These are phyloP conservation scores for Zingel zingel DNA, from an alignment of 2,113 vertebrate species.

Conservation along the genomic window DNA sequence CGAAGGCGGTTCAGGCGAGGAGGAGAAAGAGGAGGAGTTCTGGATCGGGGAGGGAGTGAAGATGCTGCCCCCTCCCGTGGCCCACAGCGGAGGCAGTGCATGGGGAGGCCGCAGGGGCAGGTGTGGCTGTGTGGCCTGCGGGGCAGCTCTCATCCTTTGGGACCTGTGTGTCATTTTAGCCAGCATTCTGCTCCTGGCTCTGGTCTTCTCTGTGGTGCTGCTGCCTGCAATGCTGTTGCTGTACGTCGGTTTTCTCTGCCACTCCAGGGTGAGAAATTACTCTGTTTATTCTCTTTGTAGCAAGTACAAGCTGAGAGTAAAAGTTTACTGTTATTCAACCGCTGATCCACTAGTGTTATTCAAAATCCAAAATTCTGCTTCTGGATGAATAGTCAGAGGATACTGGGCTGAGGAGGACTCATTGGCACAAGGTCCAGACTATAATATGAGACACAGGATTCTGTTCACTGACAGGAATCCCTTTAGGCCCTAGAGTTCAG, in stretches of 20 bases:
- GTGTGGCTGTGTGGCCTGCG: constrained; percentile 88
- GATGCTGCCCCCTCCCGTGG: constrained; percentile 84
- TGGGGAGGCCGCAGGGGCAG: constrained; percentile 84
- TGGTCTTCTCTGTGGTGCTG: constrained; percentile 85
- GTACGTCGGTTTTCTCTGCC: constrained; percentile 90
- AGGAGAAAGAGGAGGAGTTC: constrained; percentile 82
- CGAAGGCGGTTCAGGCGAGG: constrained; percentile 72
- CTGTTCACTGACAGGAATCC: background rate
- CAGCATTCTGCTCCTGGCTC: constrained; percentile 81
- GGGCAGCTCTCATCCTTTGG: constrained; percentile 85
- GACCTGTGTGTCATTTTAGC: constrained; percentile 83
- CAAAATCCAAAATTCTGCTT: background rate
- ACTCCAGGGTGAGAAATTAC: constrained; percentile 86
- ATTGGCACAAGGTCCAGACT: background rate
- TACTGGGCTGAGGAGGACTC: background rate
- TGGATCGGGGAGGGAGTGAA: constrained; percentile 79
- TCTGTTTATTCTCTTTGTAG: background rate
- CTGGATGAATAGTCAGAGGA: background rate
- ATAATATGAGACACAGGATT: background rate
- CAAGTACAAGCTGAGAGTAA: background rate
- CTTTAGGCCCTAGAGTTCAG: background rate
- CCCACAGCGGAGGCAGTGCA: constrained; percentile 72
- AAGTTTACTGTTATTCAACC: background rate
- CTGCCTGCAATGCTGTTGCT: constrained; percentile 88
- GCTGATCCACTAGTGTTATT: background rate